These are phyloP conservation scores for Campoplex nolae DNA, from an alignment of 2,888 invertebrate species.

Conservation along the genomic window DNA sequence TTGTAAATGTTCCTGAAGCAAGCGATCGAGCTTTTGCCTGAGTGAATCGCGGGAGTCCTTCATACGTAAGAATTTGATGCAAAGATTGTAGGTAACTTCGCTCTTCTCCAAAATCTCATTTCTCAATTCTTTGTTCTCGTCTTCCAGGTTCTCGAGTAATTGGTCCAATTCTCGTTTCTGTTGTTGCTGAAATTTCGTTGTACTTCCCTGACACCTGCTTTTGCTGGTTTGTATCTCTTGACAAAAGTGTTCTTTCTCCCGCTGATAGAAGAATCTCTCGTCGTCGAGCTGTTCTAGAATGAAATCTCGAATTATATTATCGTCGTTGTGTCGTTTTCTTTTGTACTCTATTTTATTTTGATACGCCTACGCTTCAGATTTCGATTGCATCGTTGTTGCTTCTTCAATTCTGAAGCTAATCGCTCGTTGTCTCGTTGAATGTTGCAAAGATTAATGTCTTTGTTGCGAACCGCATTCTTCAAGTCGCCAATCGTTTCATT, in stretches of 20 bases:
- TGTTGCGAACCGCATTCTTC: conserved; percentile 84
- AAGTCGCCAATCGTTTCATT: conserved; percentile 84
- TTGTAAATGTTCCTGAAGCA: conserved; percentile 75
- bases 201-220: conserved; percentile 71
- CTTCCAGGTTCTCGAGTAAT: conserved; percentile 69
- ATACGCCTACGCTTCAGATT: conserved; percentile 83
- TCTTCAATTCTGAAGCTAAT: conserved; percentile 85
- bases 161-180: conserved; percentile 68
- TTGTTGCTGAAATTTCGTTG: conserved; percentile 69
- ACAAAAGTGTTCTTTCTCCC: conserved; percentile 86
- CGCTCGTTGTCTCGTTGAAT: conserved; percentile 86
- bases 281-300: conserved; percentile 85
- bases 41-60: conserved; percentile 76
- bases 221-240: conserved; percentile 85
- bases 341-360: neutral
- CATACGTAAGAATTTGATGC: conserved; percentile 78
- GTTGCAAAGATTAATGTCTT: conserved; percentile 85
- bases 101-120: conserved; percentile 73
- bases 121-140: conserved; percentile 73
- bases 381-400: conserved; percentile 85
- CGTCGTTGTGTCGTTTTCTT: neutral
- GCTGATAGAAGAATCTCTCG: conserved; percentile 86
- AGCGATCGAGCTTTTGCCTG: conserved; percentile 74
- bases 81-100: conserved; percentile 76
- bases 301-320: conserved; percentile 59